phyloP scores from a whole-genome alignment of 2,797 vertebrate species.

The Argyrosomus regius region DNA sequence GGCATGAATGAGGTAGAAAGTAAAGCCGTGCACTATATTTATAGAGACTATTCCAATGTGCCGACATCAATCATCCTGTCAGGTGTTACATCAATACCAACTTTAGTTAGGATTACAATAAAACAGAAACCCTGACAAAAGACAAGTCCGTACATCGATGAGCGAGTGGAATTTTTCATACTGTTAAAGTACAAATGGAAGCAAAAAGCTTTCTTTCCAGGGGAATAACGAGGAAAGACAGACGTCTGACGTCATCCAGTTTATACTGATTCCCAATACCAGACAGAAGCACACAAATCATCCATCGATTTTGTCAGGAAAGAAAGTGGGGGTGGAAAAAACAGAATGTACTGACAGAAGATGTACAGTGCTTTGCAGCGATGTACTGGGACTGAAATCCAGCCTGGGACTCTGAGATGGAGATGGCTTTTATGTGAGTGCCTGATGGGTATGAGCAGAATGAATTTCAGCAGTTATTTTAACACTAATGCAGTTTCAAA shows the following conservation, averaged over 20 bases:
- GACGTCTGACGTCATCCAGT: not conserved
- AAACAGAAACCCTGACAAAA: not conserved
- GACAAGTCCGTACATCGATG: not conserved
- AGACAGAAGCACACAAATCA: not conserved
- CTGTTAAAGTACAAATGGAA: not conserved
- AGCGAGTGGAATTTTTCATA: not conserved
- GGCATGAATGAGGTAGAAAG: not conserved
- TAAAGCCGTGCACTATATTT: not conserved
- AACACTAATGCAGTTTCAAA: too few relatives aligned
- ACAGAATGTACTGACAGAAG: not conserved
- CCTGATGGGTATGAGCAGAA: too few relatives aligned
- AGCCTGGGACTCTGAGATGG: too few relatives aligned
- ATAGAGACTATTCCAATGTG: not conserved
- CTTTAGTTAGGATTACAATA: not conserved
- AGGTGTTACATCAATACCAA: not conserved
- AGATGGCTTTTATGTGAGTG: too few relatives aligned
- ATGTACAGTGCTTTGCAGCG: not conserved
- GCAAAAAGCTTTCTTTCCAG: not conserved
- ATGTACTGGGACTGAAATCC: too few relatives aligned
- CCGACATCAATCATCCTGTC: not conserved
- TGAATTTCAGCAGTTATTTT: too few relatives aligned
- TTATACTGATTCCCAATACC: not conserved
- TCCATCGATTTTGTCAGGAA: not conserved
- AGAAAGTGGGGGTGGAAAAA: not conserved
- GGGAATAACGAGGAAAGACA: not conserved